Base-by-base conservation (phyloP, 2,113 vertebrate species). In the Reinhardtius hippoglossoides region DNA sequence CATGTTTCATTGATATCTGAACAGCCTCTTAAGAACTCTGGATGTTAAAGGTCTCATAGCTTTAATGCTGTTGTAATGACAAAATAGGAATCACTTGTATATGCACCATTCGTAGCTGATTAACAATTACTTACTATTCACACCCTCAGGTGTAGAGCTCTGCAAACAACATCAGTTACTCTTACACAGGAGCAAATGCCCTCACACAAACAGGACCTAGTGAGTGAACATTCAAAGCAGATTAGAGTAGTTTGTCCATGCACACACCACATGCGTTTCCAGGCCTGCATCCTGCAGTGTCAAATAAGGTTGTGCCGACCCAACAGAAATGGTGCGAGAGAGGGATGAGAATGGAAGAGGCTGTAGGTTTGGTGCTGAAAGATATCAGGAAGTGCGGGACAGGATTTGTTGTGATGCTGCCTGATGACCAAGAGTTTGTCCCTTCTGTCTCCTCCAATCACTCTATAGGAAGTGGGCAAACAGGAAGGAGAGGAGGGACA, bases 391-490 rank as follows among this genome's bases (percentile, higher is more conserved):
- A 37, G 56, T 16, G 31, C 12, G 42, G 44, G 27, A 24, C 31
- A 13, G 26, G 42, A 77, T 74, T 78, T 80, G 27, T 64, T 64
- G 14, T 65, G 21, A 68, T 58, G 52, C 72, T n/a, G 50, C 50
- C 48, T 84, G 24, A 37, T 78, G 74, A 86, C 46, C 26, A 14
- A 21, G 18, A 56, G 58, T 77, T n/a, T 65, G 59, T 58, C 21
- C 44, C 54, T 9, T 54, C 74, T 18, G 5, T 83, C 35, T 87
- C 42, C 70, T 14, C 67, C 14, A 12, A 16, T 57, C 16, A 16
- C 83, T 76, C 71, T 5, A 61, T 66, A 99, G 97, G 90, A 97
- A 96, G 84, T 96, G 95, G 92, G 92, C 85, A 40, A 91, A 94
- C 83, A 81, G 77, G 79, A 89, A 87, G 76, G 91, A 71, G 18